Conservation (phyloP, 37 sponge, comb jelly and placozoan genomes). For the Mnemiopsis leidyi region DNA sequence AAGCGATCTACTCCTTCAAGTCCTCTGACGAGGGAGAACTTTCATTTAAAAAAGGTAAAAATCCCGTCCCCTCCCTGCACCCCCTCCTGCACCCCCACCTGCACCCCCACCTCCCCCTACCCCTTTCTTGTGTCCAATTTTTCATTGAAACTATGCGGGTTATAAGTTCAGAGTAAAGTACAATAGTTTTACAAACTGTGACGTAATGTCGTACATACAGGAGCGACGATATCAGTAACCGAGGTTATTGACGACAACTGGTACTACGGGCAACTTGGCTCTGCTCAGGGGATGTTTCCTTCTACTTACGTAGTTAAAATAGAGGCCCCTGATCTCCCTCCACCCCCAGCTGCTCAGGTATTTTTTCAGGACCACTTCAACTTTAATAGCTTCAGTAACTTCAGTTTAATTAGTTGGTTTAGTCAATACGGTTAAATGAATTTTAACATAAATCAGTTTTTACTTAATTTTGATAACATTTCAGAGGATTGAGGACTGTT, state of each 20-base stretch:
- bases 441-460: no score
- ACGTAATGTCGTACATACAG: background rate
- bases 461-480: no score
- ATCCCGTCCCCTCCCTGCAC: no score
- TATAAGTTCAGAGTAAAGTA: no score
- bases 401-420: no score
- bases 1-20: conserved; percentile 61
- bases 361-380: no score
- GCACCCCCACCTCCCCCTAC: background rate
- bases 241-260: conserved; percentile 62
- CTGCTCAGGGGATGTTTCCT: conserved; percentile 27
- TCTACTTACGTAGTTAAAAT: background rate
- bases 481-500: background rate
- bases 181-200: background rate
- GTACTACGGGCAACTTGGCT: conserved; percentile 30
- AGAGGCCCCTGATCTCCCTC: background rate
- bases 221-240: conserved; percentile 30
- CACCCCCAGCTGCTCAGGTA: conserved; percentile 10
- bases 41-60: conserved; percentile 48
- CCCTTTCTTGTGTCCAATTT: no score
- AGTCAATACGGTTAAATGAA: no score
- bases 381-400: no score
- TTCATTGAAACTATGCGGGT: no score
- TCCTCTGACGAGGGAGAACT: conserved; percentile 6
- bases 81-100: no score